Evolutionary conservation across 1,140 invertebrate genomes (phyloP).

Genomic region (Acromyrmex charruanus): DNA sequence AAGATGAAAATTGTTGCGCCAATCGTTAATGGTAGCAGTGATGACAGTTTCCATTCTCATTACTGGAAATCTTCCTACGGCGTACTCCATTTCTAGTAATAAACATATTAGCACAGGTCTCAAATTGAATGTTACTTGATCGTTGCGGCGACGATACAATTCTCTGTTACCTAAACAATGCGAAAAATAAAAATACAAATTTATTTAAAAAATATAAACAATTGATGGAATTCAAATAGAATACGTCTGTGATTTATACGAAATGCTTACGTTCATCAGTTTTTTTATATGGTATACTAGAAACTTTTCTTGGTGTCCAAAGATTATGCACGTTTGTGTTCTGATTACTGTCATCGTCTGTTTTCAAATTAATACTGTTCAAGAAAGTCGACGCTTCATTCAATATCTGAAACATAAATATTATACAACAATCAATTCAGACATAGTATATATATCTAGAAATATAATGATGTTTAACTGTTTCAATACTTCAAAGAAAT

Average conservation of each 20-base stretch:
- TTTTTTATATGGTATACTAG: constrained; percentile 80
- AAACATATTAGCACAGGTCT: constrained; percentile 79
- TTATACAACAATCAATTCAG: not conserved
- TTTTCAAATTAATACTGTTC: constrained; percentile 77
- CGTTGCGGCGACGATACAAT: constrained; percentile 36
- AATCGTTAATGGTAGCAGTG: constrained; percentile 76
- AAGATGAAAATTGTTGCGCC: constrained; percentile 80
- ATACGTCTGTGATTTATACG: not conserved
- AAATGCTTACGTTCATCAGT: constrained; percentile 74
- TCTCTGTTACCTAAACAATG: constrained; percentile 38
- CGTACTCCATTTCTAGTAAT: constrained; percentile 82
- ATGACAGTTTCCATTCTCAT: constrained; percentile 78
- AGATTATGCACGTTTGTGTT: constrained; percentile 87
- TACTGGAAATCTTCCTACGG: constrained; percentile 80
- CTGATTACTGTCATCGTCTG: constrained; percentile 71
- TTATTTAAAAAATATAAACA: not conserved
- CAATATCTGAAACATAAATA: constrained; percentile 71
- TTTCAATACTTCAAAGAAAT: too few species aligned
- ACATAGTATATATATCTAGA: too few species aligned
- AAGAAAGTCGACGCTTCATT: constrained; percentile 71
- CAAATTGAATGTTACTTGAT: constrained; percentile 77
- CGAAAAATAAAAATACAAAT: not conserved
- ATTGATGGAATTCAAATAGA: not conserved
- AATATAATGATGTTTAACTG: too few species aligned
- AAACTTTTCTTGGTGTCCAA: constrained; percentile 91